Base-by-base conservation (phyloP, 2,797 vertebrate genomes). In the Enteromius radiatus region DNA sequence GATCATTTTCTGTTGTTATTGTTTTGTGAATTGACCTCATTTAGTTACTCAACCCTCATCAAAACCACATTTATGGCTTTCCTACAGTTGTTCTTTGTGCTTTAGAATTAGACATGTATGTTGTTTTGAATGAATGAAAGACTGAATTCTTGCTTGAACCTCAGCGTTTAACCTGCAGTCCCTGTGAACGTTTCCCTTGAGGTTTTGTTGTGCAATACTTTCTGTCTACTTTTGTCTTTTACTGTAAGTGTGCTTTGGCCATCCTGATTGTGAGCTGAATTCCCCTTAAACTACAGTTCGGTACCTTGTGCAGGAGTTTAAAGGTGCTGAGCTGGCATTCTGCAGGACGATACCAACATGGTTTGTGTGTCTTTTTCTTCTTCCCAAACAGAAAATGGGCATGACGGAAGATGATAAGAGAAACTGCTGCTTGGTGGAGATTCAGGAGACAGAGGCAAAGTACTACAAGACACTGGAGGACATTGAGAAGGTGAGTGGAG, bases 341-440 rank as follows among this genome's bases (percentile, higher is more conserved):
- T 65, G 12, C 47, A 11, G 61, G 47, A 76, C 1, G 0, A 67
- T 82, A 76, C 68, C 86, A 73, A 82, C 80, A 68, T 76, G 23
- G 10, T 83, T 23, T 84, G 78, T 84, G 26, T 85, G 59, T 83
- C 26, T 85, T 45, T 73, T 86, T 6, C 76, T 86, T 79, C 38
- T 64, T 28, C 77, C 1, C 84, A 79, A 23, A 26, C 89, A 99
- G 97, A 99, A 99, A 95, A 97, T 97, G 96, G 97, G 97, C 56
- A 99, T 99, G 98, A 97, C 97, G 0, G 98, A 99, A 90, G 97
- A 99, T 0, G 98, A 99, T 94, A 99, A 99, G 91, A 95, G 98
- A 36, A 97, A 96, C 74, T 99, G 98, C 94, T 99, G 98, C 88
- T 89, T 99, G 89, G 91, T 98, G 63, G 98, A 99, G 93, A 99